Conservation (phyloP, 2,113 vertebrate species). For the Eublepharis macularius region DNA sequence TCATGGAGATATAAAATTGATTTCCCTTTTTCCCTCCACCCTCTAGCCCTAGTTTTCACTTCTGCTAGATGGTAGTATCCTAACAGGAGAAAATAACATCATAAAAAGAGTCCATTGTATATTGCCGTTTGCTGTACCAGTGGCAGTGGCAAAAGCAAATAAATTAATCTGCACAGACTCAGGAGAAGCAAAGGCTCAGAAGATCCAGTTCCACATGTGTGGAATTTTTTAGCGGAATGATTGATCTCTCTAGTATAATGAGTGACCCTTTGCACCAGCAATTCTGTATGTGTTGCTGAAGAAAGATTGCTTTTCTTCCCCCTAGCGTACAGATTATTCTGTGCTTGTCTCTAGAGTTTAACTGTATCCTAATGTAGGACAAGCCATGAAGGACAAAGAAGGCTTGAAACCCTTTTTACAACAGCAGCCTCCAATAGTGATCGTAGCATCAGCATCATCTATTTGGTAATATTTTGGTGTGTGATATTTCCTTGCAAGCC, state of each 20-base stretch:
- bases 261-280: conserved; percentile 24
- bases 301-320: conserved; percentile 30
- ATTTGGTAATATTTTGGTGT: neutral
- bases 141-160: neutral
- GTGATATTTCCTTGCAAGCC: neutral
- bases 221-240: conserved; percentile 10
- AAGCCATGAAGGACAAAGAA: conserved; percentile 17
- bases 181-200: neutral
- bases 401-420: neutral
- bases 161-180: conserved; percentile 2
- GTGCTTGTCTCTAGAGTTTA: conserved; percentile 24
- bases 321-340: conserved; percentile 25
- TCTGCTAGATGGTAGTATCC: neutral
- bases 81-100: neutral
- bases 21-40: neutral
- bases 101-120: neutral
- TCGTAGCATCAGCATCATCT: neutral
- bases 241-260: conserved; percentile 32
- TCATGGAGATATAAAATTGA: neutral
- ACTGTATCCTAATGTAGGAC: conserved; percentile 30
- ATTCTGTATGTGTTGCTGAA: conserved; percentile 25
- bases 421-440: neutral
- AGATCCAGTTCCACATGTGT: conserved; percentile 21
- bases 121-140: neutral
- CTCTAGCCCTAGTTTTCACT: neutral